Evolutionary conservation across 2,113 vertebrate species (phyloP).

Genomic region (Notarius quadriscutis): DNA sequence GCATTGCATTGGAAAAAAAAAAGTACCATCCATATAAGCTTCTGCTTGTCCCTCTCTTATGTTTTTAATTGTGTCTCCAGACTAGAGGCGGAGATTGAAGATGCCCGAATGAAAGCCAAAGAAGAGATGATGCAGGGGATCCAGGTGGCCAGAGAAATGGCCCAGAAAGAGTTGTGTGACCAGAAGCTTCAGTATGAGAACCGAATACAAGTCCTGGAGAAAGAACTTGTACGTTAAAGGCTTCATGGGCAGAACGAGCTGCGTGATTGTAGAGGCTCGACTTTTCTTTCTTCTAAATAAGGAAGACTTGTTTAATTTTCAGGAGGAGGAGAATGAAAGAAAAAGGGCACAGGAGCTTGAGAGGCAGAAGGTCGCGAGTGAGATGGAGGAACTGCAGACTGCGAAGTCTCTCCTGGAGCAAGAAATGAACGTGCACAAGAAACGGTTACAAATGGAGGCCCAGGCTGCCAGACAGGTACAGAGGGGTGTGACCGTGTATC

Average conservation of each 20-base stretch:
- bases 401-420: constrained; percentile 83
- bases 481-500: neutral
- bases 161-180: constrained; percentile 82
- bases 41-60: neutral
- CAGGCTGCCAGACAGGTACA: constrained; percentile 82
- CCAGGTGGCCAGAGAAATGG: constrained; percentile 90
- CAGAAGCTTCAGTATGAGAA: constrained; percentile 85
- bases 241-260: neutral
- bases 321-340: constrained; percentile 81
- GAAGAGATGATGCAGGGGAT: constrained; percentile 95
- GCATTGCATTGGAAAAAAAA: neutral
- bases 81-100: constrained; percentile 90
- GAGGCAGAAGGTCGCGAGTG: constrained; percentile 75
- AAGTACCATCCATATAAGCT: neutral
- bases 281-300: neutral
- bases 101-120: constrained; percentile 86
- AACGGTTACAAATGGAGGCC: constrained; percentile 84
- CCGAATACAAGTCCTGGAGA: constrained; percentile 80
- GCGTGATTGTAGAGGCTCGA: neutral
- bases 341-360: constrained; percentile 80
- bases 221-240: constrained; percentile 77
- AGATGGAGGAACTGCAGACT: constrained; percentile 83
- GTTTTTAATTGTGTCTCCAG: constrained; percentile 62
- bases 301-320: constrained; percentile 8
- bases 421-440: constrained; percentile 80